A percentile compares a stretch with the other conserved stretches of the same genome.
phyloP scores from a whole-genome alignment of 30 jellyfish, hydroid and myxozoan genomes.

The Turritopsis rubra region DNA sequence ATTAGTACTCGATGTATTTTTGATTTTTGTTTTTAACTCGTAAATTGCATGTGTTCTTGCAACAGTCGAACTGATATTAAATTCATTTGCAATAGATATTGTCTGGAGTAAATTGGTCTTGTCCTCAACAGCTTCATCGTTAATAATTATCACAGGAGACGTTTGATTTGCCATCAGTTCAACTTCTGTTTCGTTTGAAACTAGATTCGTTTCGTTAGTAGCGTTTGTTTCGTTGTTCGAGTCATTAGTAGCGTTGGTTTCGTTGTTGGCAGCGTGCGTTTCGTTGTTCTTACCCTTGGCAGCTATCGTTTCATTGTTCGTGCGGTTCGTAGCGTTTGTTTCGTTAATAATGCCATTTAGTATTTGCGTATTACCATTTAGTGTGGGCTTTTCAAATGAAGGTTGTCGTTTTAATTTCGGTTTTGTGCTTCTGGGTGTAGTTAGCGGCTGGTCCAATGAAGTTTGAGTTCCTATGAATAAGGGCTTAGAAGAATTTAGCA shows the following conservation, averaged over 20 bases:
- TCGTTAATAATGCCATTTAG: conserved; percentile 50
- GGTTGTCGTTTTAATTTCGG: not conserved
- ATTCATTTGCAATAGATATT: not conserved
- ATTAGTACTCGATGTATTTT: not conserved
- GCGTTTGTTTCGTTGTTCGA: conserved; percentile 75
- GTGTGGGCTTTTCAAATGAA: not conserved
- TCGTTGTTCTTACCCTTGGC: no score
- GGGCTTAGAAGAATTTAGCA: not conserved
- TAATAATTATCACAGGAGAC: not conserved
- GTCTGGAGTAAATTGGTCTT: not conserved
- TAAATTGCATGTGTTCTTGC: not conserved
- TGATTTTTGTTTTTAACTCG: not conserved
- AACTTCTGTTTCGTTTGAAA: conserved; percentile 74
- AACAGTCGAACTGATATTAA: not conserved
- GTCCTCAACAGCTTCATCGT: not conserved
- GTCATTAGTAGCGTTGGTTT: no score
- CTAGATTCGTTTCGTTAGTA: conserved; percentile 65
- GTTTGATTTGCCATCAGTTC: conserved; percentile 79
- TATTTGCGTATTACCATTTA: conserved; percentile 5
- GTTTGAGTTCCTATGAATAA: conserved; percentile 1
- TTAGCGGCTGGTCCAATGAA: not conserved
- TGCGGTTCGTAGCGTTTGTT: conserved; percentile 60
- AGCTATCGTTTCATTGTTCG: no score
- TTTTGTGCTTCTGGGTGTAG: not conserved
- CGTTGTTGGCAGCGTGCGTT: conserved; percentile 72